Percentiles rank a stretch among this genome's conserved stretches.
These are phyloP conservation scores for Caenorhabditis briggsae DNA, from an alignment of 1,140 invertebrate species.

Conservation along the genomic window DNA sequence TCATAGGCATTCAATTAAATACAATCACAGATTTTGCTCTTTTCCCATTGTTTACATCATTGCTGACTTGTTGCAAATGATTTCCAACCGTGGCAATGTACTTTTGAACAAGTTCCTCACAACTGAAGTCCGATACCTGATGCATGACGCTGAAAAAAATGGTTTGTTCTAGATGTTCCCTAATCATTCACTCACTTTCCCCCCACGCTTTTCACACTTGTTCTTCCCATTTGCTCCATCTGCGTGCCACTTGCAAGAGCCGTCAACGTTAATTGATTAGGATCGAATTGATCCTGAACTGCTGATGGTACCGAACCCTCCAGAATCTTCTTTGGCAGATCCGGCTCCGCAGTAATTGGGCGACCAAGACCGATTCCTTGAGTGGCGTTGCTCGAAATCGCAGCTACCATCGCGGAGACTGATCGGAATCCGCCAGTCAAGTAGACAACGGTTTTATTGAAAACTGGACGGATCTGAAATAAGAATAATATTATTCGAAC, in stretches of 20 bases:
- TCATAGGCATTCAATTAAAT: not conserved
- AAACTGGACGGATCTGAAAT: slow-evolving; percentile 54
- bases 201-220: not conserved
- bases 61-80: not conserved
- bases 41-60: not conserved
- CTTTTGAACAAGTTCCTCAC: not conserved
- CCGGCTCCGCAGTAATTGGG: slow-evolving; percentile 63
- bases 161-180: not conserved
- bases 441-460: slow-evolving; percentile 56
- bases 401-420: slow-evolving; percentile 63
- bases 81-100: not conserved
- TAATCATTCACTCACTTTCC: not conserved
- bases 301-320: not conserved
- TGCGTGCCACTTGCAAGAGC: not conserved
- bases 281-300: not conserved
- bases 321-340: slow-evolving; percentile 49
- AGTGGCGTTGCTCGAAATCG: slow-evolving; percentile 56
- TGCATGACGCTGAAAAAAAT: slow-evolving; percentile 2
- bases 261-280: not conserved
- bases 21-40: not conserved
- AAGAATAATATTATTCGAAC: not conserved
- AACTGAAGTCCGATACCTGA: not conserved
- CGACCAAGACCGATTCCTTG: slow-evolving; percentile 68
- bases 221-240: slow-evolving; percentile 27
- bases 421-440: slow-evolving; percentile 70